Evolutionary conservation across 2,113 vertebrate species (phyloP).

Genomic region (Suricata suricatta): DNA sequence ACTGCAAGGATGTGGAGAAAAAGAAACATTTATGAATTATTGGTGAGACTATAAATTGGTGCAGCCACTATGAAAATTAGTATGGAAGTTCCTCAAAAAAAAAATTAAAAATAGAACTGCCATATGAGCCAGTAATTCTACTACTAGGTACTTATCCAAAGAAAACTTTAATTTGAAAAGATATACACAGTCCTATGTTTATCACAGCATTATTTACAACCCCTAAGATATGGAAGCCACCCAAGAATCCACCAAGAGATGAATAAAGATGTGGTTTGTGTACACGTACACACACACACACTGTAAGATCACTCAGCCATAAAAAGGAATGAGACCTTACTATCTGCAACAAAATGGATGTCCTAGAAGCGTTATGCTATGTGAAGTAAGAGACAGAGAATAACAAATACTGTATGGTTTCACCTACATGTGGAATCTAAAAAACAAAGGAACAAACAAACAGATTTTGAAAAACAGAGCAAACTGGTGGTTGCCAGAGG

Average conservation of each 20-base stretch:
- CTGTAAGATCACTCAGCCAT: not conserved
- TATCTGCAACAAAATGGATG: not conserved
- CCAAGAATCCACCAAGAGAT: not conserved
- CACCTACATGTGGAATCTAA: not conserved
- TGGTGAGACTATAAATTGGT: not conserved
- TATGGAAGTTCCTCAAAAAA: not conserved
- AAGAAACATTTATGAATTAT: not conserved
- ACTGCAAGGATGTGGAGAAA: not conserved
- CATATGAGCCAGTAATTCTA: not conserved
- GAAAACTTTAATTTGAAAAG: not conserved
- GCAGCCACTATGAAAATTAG: not conserved
- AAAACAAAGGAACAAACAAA: not conserved
- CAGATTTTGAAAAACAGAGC: not conserved
- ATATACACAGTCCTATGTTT: not conserved
- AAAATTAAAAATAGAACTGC: not conserved
- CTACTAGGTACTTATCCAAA: not conserved
- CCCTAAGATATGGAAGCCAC: not conserved
- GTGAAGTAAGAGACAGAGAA: not conserved
- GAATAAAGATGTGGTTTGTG: not conserved
- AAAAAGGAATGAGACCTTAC: not conserved
- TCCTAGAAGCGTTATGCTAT: not conserved
- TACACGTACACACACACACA: not conserved
- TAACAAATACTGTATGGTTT: not conserved
- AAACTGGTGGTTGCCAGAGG: not conserved
- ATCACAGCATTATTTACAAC: not conserved